Conservation (phyloP, 1,140 invertebrate species). For the Potamilus streckersoni region DNA sequence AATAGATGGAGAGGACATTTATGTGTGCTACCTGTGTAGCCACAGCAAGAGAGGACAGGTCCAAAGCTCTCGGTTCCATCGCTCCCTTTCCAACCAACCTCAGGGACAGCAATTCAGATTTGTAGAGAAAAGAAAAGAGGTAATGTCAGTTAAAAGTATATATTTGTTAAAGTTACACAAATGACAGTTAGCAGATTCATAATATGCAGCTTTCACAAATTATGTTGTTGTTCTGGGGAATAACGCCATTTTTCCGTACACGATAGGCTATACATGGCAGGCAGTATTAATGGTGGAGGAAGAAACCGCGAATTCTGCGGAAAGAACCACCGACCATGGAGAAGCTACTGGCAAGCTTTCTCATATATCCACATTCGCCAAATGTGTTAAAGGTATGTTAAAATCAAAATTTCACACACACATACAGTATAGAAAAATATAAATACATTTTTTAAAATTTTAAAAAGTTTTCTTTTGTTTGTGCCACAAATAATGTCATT, state of each 20-base stretch:
- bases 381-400: too few species aligned
- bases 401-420: too few species aligned
- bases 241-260: too few species aligned
- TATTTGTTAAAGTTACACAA: neutral
- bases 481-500: neutral
- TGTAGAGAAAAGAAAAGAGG: slow-evolving; percentile 44
- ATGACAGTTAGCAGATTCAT: neutral
- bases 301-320: too few species aligned
- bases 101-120: slow-evolving; percentile 21
- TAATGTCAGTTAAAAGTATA: slow-evolving; percentile 5
- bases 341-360: too few species aligned
- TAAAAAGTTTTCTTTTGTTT: neutral
- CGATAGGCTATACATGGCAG: too few species aligned
- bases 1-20: slow-evolving; percentile 61
- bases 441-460: neutral
- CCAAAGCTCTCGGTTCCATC: slow-evolving; percentile 59
- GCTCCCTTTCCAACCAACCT: slow-evolving; percentile 47
- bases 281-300: too few species aligned
- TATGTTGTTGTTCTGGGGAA: too few species aligned
- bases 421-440: neutral
- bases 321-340: too few species aligned
- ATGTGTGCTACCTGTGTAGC: slow-evolving; percentile 64
- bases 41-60: slow-evolving; percentile 51
- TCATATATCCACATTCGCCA: too few species aligned
- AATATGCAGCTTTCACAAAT: neutral